A percentile compares a stretch with the other conserved stretches of the same genome.
Conservation (phyloP, 1,140 invertebrate genomes). For the Trichoplusia ni region DNA sequence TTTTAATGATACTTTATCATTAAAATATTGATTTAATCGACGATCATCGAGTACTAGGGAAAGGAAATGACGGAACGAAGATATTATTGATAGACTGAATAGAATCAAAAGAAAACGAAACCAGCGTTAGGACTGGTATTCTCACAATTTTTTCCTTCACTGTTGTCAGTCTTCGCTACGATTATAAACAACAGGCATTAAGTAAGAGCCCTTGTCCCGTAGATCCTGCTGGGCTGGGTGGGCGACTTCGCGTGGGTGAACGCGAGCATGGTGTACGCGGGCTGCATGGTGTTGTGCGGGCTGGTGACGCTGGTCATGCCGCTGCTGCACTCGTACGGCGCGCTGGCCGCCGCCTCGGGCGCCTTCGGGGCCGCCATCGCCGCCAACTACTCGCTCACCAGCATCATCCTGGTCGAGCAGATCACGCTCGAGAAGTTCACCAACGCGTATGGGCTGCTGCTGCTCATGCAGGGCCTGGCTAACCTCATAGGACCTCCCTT, state of each 20-base stretch:
- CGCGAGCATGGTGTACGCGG: slow-evolving; percentile 88
- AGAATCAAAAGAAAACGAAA: too few relatives aligned
- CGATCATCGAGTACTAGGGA: too few relatives aligned
- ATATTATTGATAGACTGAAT: too few relatives aligned
- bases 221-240: slow-evolving; percentile 93
- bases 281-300: slow-evolving; percentile 90
- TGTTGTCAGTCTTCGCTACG: too few relatives aligned
- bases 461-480: slow-evolving; percentile 94
- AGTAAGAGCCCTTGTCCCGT: too few relatives aligned
- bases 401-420: slow-evolving; percentile 92
- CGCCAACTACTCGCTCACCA: slow-evolving; percentile 93
- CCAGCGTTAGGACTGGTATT: too few relatives aligned
- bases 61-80: too few relatives aligned
- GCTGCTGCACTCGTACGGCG: slow-evolving; percentile 82
- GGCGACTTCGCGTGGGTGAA: slow-evolving; percentile 91
- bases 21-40: too few relatives aligned
- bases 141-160: too few relatives aligned
- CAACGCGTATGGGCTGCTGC: slow-evolving; percentile 93
- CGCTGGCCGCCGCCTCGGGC: slow-evolving; percentile 84
- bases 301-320: slow-evolving; percentile 87
- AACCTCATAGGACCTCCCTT: slow-evolving; percentile 94
- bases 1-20: too few relatives aligned
- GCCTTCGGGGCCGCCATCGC: slow-evolving; percentile 93
- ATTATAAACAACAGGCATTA: too few relatives aligned
- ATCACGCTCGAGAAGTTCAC: slow-evolving; percentile 94